These are phyloP conservation scores for Platichthys flesus DNA, from an alignment of 2,113 vertebrate species.

Conservation along the genomic window DNA sequence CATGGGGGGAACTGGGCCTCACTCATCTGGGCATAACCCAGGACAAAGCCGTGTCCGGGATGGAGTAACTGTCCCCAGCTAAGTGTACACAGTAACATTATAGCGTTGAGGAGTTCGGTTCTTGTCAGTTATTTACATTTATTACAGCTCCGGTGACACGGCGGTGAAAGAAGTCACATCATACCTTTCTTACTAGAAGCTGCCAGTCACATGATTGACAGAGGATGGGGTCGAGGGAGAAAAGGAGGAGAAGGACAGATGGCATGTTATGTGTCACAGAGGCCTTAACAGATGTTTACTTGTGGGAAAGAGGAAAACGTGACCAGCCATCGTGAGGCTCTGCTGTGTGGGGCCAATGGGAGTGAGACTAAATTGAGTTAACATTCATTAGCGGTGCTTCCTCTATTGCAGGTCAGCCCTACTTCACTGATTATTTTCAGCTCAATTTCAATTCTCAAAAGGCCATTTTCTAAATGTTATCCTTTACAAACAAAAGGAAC, in stretches of 20 bases:
- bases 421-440: constrained; percentile 46
- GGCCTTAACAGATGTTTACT: constrained; percentile 74
- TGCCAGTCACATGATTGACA: constrained; percentile 41
- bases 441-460: constrained; percentile 38
- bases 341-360: constrained; percentile 48
- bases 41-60: constrained; percentile 26
- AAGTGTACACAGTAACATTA: constrained; percentile 57
- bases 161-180: not conserved
- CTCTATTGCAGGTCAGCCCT: constrained; percentile 35
- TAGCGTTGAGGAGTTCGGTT: constrained; percentile 49
- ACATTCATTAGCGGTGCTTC: constrained; percentile 62
- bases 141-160: constrained; percentile 37
- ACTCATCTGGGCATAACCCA: constrained; percentile 45
- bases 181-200: constrained; percentile 34
- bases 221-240: constrained; percentile 11
- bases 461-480: constrained; percentile 17
- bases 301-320: constrained; percentile 60
- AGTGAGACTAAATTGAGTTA: constrained; percentile 68
- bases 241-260: constrained; percentile 56
- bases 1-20: constrained; percentile 37
- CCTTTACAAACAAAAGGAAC: constrained; percentile 23
- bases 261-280: constrained; percentile 59
- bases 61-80: constrained; percentile 32
- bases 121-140: constrained; percentile 56
- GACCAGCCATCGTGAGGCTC: constrained; percentile 55